Conservation (phyloP, 2,888 invertebrate genomes). For the Deilephila elpenor region DNA sequence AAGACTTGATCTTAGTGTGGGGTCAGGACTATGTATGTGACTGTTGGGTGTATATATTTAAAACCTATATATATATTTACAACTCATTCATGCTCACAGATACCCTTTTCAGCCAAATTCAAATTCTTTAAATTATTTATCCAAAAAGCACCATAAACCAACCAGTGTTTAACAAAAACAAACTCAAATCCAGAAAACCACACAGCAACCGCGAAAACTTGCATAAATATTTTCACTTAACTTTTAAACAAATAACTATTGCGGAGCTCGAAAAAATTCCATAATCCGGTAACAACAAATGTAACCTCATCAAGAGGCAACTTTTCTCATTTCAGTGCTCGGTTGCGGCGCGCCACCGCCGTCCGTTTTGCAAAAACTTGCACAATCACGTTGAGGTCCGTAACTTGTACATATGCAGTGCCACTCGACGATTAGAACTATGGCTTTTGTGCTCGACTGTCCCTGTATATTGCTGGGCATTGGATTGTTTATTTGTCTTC, state of each 20-base stretch:
- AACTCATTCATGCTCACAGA: no score
- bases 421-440: constrained; percentile 21
- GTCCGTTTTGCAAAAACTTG: constrained; percentile 42
- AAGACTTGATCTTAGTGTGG: no score
- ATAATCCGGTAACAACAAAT: constrained; percentile 23
- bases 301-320: constrained; percentile 29
- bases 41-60: no score
- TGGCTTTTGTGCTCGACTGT: constrained; percentile 19
- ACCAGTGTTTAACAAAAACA: not conserved
- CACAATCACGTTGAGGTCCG: constrained; percentile 40
- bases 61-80: no score
- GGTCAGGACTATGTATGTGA: no score
- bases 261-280: constrained; percentile 12
- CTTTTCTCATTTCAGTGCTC: constrained; percentile 41
- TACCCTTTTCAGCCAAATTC: no score
- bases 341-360: not conserved
- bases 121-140: no score
- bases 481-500: no score
- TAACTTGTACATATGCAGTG: constrained; percentile 21
- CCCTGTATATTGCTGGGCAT: no score
- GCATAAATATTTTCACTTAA: not conserved
- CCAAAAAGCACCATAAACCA: no score
- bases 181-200: not conserved
- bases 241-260: constrained; percentile 21
- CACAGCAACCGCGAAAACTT: constrained; percentile 6